Evolutionary conservation across 2,113 vertebrate species (phyloP), one percentile per base, ranked within the genome.

Genomic region (Ptilorrhoa leucosticta): DNA sequence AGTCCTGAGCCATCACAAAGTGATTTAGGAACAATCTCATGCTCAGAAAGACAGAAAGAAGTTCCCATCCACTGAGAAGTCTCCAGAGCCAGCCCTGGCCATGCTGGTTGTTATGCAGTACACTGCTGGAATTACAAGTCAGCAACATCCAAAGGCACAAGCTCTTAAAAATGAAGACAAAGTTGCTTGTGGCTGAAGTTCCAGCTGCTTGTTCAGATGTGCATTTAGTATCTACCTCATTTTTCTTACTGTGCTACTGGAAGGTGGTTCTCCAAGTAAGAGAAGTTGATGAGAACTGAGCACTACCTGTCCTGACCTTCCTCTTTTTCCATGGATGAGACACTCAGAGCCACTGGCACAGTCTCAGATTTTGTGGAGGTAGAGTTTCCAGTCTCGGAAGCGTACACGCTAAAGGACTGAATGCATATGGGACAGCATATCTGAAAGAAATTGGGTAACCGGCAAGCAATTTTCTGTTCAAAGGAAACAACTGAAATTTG

Each of bases 351-450:
- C 39, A 42, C 35, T 33, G 27, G 35, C 30, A 83, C 4, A 33
- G 40, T n/a, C 63, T 40, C 35, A 44, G 68, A 40, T 30, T 71
- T 58, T 64, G 30, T 48, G 26, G 11, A 76, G 47, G 35, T 19
- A 4, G 3, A 64, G 31, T 28, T 27, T 64, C 57, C 19, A 30
- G 1, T 44, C n/a, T 31, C 2, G 0, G 44, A 39, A 69, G 18
- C 1, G 15, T 0, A 47, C 28, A 65, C 0, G 0, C 56, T 51
- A 2, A 75, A 93, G 33, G 24, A 63, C 33, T 44, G 18, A 63
- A 68, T 5, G 8, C 8, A 20, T 8, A n/a, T 2, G 2, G 47
- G 27, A 54, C 65, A 85, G 47, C 0, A 0, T 9, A 42, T 7
- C 39, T 51, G 39, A 19, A 54, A 91, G 19, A 75, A 90, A 71